Evolutionary conservation across 2,888 invertebrate genomes (phyloP).

Genomic region (Drosophila putrida): DNA sequence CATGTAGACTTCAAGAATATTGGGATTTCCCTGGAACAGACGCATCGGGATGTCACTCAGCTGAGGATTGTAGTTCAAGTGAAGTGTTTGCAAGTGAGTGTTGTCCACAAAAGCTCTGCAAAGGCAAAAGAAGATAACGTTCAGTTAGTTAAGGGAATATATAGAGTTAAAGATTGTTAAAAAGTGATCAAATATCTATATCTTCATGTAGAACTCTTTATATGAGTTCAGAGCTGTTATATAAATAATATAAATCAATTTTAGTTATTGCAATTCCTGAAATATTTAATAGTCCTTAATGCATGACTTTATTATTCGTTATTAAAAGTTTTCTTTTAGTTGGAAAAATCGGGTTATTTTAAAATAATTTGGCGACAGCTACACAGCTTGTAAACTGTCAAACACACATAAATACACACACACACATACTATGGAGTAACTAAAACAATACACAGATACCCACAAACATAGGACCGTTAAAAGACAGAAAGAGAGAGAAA

Average conservation of each 20-base stretch:
- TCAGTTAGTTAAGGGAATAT: too few species aligned
- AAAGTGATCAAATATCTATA: not conserved
- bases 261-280: too few species aligned
- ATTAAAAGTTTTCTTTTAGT: not conserved
- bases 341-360: not conserved
- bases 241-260: too few species aligned
- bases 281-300: too few species aligned
- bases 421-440: not conserved
- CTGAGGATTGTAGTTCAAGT: slow-evolving; percentile 91
- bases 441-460: not conserved
- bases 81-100: slow-evolving; percentile 91
- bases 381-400: slow-evolving; percentile 24
- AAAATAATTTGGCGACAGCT: slow-evolving; percentile 21
- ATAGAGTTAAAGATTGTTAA: not conserved
- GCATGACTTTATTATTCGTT: not conserved
- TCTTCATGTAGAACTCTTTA: too few species aligned
- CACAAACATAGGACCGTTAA: not conserved
- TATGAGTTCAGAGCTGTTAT: too few species aligned
- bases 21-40: slow-evolving; percentile 93
- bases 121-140: slow-evolving; percentile 4
- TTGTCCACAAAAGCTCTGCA: slow-evolving; percentile 93
- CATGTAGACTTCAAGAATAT: slow-evolving; percentile 91
- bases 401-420: slow-evolving; percentile 15
- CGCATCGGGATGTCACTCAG: slow-evolving; percentile 91
- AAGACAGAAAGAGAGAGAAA: slow-evolving; percentile 5